Base-by-base conservation (phyloP, 2,113 vertebrate genomes). In the Poecile atricapillus region DNA sequence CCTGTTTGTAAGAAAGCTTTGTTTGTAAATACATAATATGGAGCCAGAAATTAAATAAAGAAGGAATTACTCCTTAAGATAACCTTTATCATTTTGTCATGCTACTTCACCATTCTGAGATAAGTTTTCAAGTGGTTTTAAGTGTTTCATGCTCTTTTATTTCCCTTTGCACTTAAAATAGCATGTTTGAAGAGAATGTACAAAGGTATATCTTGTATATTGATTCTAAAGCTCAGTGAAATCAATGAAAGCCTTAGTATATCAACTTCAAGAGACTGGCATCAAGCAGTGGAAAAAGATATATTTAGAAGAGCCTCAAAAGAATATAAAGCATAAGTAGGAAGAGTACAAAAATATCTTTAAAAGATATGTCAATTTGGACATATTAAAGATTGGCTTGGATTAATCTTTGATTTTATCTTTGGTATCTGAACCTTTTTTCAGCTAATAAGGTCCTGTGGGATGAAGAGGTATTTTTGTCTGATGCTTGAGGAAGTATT, bases 171-270 rank as follows among this genome's bases (percentile, higher is more conserved):
- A 81, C 64, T 92, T 83, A 43, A 90, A 95, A 86, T 70, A 76
- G 13, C 71, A 17, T 59, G 60, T 95, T 97, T 95, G 88, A 92
- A 93, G 76, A 88, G 75, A 62, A 67, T 49, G 79, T 92, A 93
- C 93, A 95, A 95, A 93, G 71, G 33, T 93, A 15, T 92, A 53
- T 86, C 82, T 86, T 95, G 94, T 95, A 92, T 94, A 95, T 96
- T 92, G 95, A 96, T 95, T 93, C 80, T 91, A 76, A 89, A 92
- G 64, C 73, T 90, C 83, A 64, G 86, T 71, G 83, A 93, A 96
- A 93, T 96, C 96, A 87, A 93, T 97, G 93, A 70, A 92, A 92
- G 56, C 83, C 83, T 87, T 90, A 95, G 75, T 93, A 65, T 41
- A 91, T 67, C 76, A 71, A 53, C 85, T 94, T 97, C 92, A 97